These are phyloP conservation scores for Phenacoccus solenopsis DNA, from an alignment of 1,140 invertebrate species.

Conservation along the genomic window DNA sequence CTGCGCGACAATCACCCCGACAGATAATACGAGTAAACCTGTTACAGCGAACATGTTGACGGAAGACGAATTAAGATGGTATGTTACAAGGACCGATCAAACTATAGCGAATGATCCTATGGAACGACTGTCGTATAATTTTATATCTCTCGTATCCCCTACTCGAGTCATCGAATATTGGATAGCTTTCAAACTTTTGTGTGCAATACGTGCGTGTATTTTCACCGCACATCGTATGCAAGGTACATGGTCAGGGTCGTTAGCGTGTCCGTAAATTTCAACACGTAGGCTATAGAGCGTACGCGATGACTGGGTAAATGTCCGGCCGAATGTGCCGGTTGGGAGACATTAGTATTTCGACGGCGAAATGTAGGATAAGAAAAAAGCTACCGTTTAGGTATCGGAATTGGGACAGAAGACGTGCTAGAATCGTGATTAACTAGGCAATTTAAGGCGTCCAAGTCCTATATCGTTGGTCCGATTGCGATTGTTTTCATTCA, in stretches of 20 bases:
- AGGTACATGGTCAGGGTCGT: slow-evolving; percentile 13
- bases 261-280: not conserved
- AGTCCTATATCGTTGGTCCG: too few species aligned
- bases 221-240: not conserved
- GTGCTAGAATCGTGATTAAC: slow-evolving; percentile 8
- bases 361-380: not conserved
- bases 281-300: not conserved
- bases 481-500: too few species aligned
- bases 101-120: not conserved
- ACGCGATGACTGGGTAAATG: not conserved
- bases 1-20: not conserved
- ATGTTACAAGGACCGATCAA: not conserved
- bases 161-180: not conserved
- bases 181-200: slow-evolving; percentile 6
- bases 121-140: not conserved
- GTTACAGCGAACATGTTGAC: not conserved
- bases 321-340: not conserved
- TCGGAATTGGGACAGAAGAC: too few species aligned
- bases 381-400: not conserved
- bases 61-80: not conserved
- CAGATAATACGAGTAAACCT: not conserved
- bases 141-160: not conserved
- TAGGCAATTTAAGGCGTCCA: too few species aligned
- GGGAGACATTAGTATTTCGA: not conserved
- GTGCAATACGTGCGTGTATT: not conserved